Base-by-base conservation (phyloP, 2,113 vertebrate genomes). In the Sebastes fasciatus region DNA sequence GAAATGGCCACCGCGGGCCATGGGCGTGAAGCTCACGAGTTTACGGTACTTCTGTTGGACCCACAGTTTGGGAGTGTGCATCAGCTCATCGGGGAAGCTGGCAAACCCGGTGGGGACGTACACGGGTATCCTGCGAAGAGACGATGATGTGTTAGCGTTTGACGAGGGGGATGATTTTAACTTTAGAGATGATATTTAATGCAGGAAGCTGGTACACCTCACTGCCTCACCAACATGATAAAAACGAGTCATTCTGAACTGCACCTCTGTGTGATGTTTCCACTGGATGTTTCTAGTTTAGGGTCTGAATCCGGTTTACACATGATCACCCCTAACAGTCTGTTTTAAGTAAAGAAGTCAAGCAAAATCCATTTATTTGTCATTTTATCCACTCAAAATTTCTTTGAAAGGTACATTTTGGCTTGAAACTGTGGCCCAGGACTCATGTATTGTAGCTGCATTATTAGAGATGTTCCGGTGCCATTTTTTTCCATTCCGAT, bases 1-100 rank as follows among this genome's bases (percentile, higher is more conserved):
- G 76, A 97, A 98, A 78, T 97, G 97, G 1, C 97, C 97, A 0
- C 97, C 97, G 0, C 74, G 88, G 5, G 93, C 89, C 96, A 97
- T 96, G 66, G 87, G 91, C 1, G 93, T 87, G 86, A 89, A 97
- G 62, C 70, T 90, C 48, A 94, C 1, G 0, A 98, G 93, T 13
- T 96, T 93, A 42, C n/a, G 91, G 90, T 93, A 97, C 58, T 93
- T 89, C n/a, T 93, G 77, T 74, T 93, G 89, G 72, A 92, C 93
- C 96, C 97, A 97, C 13, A 86, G 57, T 26, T 34, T 87, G 1
- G 97, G 96, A 0, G 63, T 64, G 43, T 97, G 95, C 73, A 67
- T 0, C 43, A 97, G 7, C 83, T 98, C 97, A 4, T 96, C 92
- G 45, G 96, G 97, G 82, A 97, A 97, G 72, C 94, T 94, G 63